Conservation (phyloP, 2,113 vertebrate genomes). For the Nothobranchius kuhntae region DNA sequence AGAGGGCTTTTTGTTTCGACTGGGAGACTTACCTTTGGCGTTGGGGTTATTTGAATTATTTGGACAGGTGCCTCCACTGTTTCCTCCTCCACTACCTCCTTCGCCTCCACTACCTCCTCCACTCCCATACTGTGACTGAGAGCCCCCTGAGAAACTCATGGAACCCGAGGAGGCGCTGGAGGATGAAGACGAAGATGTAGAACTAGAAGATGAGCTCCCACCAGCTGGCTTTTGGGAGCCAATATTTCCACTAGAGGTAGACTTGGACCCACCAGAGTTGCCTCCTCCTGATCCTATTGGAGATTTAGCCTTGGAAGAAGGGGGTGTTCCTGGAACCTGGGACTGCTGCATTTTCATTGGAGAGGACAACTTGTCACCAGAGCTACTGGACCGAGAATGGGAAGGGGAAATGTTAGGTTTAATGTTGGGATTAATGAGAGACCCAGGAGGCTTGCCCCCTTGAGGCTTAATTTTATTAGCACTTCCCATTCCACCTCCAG, state of each 20-base stretch:
- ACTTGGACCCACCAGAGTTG: slow-evolving; percentile 87
- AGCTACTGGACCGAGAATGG: slow-evolving; percentile 89
- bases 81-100: slow-evolving; percentile 82
- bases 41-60: slow-evolving; percentile 85
- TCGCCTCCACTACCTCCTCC: slow-evolving; percentile 77
- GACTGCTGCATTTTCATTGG: slow-evolving; percentile 91
- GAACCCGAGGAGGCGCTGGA: slow-evolving; percentile 79
- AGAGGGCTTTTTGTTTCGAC: slow-evolving; percentile 98
- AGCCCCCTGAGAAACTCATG: slow-evolving; percentile 82
- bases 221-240: slow-evolving; percentile 85
- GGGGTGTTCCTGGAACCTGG: slow-evolving; percentile 91
- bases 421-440: slow-evolving; percentile 93
- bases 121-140: slow-evolving; percentile 86
- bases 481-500: slow-evolving; percentile 75
- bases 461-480: slow-evolving; percentile 92
- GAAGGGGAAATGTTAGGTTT: slow-evolving; percentile 98
- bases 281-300: slow-evolving; percentile 92
- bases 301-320: slow-evolving; percentile 95
- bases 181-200: slow-evolving; percentile 81
- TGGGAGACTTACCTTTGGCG: slow-evolving; percentile 96
- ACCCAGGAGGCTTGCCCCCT: slow-evolving; percentile 91
- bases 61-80: slow-evolving; percentile 82
- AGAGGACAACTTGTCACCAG: slow-evolving; percentile 92
- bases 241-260: slow-evolving; percentile 90
- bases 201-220: slow-evolving; percentile 72